Percentiles rank a stretch among this genome's conserved stretches.
phyloP scores from a whole-genome alignment of 2,113 vertebrate genomes.

The Melanostigma gelatinosum region DNA sequence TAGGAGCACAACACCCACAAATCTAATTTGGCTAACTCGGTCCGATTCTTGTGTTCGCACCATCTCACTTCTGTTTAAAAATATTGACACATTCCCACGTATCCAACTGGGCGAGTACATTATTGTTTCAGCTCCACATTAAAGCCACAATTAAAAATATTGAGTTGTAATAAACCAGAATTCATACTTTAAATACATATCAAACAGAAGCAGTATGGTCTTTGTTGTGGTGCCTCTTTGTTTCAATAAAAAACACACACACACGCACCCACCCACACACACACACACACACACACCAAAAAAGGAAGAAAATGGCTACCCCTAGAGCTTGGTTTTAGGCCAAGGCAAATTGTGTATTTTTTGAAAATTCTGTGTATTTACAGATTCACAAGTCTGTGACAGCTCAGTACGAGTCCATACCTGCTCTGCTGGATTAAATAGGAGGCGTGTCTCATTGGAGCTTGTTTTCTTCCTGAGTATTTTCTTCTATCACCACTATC shows the following conservation, averaged over 20 bases:
- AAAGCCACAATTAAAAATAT: conserved; percentile 7
- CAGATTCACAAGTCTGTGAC: conserved; percentile 35
- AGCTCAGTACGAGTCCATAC: conserved; percentile 34
- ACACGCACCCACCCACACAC: background rate
- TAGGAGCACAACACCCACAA: background rate
- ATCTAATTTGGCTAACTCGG: background rate
- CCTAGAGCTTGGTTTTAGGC: conserved; percentile 53
- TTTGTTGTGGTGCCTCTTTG: conserved; percentile 35
- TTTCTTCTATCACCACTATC: conserved; percentile 84
- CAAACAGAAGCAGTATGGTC: conserved; percentile 22
- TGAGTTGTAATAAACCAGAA: conserved; percentile 15
- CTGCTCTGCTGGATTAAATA: conserved; percentile 30
- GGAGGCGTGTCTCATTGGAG: conserved; percentile 63
- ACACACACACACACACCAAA: conserved; percentile 5
- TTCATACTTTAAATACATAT: conserved; percentile 39
- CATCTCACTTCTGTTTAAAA: background rate
- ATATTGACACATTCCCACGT: background rate
- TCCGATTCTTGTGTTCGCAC: background rate
- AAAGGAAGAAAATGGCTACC: conserved; percentile 40
- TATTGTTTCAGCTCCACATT: background rate
- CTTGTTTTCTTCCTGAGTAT: conserved; percentile 66
- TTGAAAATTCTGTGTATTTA: conserved; percentile 54
- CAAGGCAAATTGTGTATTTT: conserved; percentile 50
- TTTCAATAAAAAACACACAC: conserved; percentile 38
- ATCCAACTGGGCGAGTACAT: background rate